phyloP scores from a whole-genome alignment of 2,797 vertebrate species.

The Myotis daubentonii region DNA sequence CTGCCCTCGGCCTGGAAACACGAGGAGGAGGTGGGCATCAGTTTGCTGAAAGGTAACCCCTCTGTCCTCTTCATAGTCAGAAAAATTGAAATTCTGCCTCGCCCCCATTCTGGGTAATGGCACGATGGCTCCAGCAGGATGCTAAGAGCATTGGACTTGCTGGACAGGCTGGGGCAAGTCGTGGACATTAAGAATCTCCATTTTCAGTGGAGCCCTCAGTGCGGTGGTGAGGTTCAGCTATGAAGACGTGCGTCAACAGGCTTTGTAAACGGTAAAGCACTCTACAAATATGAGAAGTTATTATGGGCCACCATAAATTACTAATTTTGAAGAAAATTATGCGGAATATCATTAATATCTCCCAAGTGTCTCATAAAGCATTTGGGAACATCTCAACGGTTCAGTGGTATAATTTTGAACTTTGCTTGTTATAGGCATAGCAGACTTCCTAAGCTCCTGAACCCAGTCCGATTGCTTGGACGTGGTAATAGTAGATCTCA shows the following conservation, averaged over 20 bases:
- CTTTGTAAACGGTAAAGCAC: neutral
- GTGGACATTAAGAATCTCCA: neutral
- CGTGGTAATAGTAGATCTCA: neutral
- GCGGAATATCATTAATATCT: neutral
- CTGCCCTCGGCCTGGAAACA: neutral
- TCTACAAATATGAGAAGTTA: neutral
- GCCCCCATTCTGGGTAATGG: neutral
- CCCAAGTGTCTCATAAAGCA: neutral
- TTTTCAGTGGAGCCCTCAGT: neutral
- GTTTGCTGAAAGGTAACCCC: neutral
- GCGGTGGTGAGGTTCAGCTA: neutral
- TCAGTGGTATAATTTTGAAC: neutral
- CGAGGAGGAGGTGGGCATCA: neutral
- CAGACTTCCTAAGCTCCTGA: neutral
- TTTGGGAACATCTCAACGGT: neutral
- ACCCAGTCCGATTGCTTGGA: neutral
- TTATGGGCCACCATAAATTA: neutral
- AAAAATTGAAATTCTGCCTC: neutral
- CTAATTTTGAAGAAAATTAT: conserved; percentile 24
- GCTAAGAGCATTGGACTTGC: neutral
- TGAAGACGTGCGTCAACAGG: neutral
- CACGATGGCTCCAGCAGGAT: neutral
- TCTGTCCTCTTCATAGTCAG: neutral
- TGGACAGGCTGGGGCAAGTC: neutral
- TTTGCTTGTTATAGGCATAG: neutral